phyloP scores from a whole-genome alignment of 2,888 invertebrate genomes.

The Steinernema carpocapsae region DNA sequence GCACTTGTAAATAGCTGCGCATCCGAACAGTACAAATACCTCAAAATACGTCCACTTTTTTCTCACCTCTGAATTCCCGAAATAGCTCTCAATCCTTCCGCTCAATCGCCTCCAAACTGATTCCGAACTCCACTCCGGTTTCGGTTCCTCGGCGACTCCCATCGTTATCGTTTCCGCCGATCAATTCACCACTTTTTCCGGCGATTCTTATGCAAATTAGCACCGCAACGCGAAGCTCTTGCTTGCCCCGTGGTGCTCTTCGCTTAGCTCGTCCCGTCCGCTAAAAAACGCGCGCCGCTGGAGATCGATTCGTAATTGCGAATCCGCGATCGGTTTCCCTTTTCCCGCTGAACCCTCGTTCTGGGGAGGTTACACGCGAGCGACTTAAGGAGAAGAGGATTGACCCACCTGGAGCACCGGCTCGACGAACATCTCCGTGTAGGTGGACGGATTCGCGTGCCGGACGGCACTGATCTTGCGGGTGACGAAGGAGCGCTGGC shows the following conservation, averaged over 20 bases:
- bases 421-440: conserved; percentile 29
- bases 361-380: too few species aligned
- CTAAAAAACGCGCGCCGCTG: not conserved
- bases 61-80: too few species aligned
- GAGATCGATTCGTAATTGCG: not conserved
- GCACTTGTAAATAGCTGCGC: too few species aligned
- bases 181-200: not conserved
- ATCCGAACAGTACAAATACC: too few species aligned
- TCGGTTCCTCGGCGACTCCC: not conserved
- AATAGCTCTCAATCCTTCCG: too few species aligned
- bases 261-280: not conserved
- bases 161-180: not conserved
- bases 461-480: conserved; percentile 18
- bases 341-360: not conserved
- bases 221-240: not conserved
- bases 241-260: not conserved
- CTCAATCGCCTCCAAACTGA: too few species aligned
- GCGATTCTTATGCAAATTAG: conserved; percentile 33
- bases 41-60: too few species aligned
- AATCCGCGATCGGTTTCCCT: not conserved
- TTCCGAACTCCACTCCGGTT: not conserved
- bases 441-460: conserved; percentile 1
- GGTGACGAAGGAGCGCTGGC: conserved; percentile 24
- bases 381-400: too few species aligned
- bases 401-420: conserved; percentile 30